phyloP scores from a whole-genome alignment of 1,140 invertebrate genomes.

The Medauroidea extradentata region DNA sequence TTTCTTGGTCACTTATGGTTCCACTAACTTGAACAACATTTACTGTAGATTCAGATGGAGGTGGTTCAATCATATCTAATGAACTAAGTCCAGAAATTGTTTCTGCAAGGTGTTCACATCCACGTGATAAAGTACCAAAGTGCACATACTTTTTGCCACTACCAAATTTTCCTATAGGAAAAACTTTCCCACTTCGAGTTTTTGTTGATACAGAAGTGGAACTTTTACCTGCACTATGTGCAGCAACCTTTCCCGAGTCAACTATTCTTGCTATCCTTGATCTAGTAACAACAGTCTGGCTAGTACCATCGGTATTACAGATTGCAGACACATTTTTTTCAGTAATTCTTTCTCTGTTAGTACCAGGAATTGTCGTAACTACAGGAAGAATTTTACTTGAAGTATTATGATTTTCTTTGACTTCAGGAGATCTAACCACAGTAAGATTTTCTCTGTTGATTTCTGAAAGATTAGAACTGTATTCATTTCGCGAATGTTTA shows the following conservation, averaged over 20 bases:
- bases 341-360: too few relatives aligned
- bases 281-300: constrained; percentile 9
- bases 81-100: constrained; percentile 51
- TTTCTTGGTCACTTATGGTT: background rate
- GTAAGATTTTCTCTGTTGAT: too few relatives aligned
- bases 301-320: background rate
- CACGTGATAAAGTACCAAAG: background rate
- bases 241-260: constrained; percentile 5
- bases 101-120: constrained; percentile 41
- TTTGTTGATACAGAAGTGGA: too few relatives aligned
- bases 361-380: too few relatives aligned
- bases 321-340: too few relatives aligned
- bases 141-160: background rate
- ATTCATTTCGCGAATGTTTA: too few relatives aligned
- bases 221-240: background rate
- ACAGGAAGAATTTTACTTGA: too few relatives aligned
- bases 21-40: constrained; percentile 54
- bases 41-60: constrained; percentile 48
- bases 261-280: constrained; percentile 4
- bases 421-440: too few relatives aligned
- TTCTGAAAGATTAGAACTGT: too few relatives aligned
- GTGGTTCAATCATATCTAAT: constrained; percentile 51
- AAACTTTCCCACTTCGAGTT: constrained; percentile 3
- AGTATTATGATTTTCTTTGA: too few relatives aligned
- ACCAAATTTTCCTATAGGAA: background rate